Conservation (phyloP, 1,140 invertebrate species). For the Drosophila tropicalis region DNA sequence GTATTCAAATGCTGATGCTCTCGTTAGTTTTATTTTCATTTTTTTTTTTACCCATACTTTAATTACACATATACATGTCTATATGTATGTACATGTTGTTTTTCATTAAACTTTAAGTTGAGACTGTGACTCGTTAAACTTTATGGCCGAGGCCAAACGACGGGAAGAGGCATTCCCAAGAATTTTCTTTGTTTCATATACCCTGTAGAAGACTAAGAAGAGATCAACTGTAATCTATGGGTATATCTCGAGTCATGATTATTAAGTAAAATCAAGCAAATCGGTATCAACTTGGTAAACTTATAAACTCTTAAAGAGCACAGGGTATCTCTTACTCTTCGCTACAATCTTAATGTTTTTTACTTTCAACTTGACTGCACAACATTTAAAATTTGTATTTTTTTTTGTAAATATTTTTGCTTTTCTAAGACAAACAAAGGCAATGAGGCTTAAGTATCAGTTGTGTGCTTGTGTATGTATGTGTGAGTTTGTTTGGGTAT, state of each 20-base stretch:
- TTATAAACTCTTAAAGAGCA: background rate
- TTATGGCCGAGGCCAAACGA: background rate
- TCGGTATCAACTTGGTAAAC: too few species aligned
- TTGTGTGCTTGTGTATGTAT: background rate
- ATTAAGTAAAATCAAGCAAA: too few species aligned
- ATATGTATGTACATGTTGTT: background rate
- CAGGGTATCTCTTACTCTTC: too few species aligned
- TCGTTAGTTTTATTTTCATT: background rate
- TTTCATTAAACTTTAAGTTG: slow-evolving; percentile 17
- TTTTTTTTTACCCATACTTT: slow-evolving; percentile 1
- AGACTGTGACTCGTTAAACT: slow-evolving; percentile 11
- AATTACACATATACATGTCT: background rate
- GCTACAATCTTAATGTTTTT: background rate
- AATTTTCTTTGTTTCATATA: background rate
- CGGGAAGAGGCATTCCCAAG: background rate
- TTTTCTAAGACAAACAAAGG: slow-evolving; percentile 18
- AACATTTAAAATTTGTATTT: slow-evolving; percentile 40
- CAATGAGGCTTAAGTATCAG: slow-evolving; percentile 48
- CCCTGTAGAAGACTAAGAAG: too few species aligned
- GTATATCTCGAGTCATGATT: too few species aligned
- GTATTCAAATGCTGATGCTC: background rate
- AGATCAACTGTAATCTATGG: too few species aligned
- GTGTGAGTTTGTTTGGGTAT: slow-evolving; percentile 10
- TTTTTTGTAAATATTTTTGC: slow-evolving; percentile 7
- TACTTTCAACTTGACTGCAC: slow-evolving; percentile 50